Base-by-base conservation (phyloP, 2,888 invertebrate species). In the Galeopsomyia nigrocyanea region DNA sequence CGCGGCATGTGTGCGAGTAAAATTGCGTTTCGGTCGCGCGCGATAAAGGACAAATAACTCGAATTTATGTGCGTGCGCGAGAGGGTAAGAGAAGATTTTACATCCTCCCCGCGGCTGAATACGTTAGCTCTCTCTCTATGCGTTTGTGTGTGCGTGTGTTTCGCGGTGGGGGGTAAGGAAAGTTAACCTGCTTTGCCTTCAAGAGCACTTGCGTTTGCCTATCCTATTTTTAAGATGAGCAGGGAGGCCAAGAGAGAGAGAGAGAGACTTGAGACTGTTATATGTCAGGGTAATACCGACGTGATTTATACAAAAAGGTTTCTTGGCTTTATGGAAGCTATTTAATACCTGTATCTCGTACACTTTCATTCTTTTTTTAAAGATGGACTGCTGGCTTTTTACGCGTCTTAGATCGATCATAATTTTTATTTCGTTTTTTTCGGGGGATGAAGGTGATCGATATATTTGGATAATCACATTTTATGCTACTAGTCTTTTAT, bases 21-120 rank as follows among this genome's bases (percentile, higher is more conserved):
- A 68, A 68, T 58, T 64, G 68, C 63, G 50, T 39, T 61, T 58
- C 56, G 62, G 67, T 63, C 64, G 49, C 60, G 64, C 31, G 64
- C 60, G 60, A 73, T 68, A 73, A 73, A 64, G 62, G 68, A 73
- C 64, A 73, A 68, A 60, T 64, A 73, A 68, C 64, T 51, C 47
- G 63, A 68, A 64, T 68, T 72, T 72, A 72, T 68, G 17, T 53
- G 17, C 14, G 21, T 19, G 10, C 14, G 21, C 31, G 10, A 16
- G 16, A 17, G 50, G n/a, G 68, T 39, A 49, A 46, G 19, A 64
- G 19, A 61, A 39, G 39, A 9, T 39, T 39, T 39, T 53, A 46
- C 55, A 47, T 3, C 39, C 17, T 7, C 3, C 39, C 13, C 39
- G 7, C 39, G 5, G 9, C 53, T 19, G 21, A 53, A 19, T 53